These are phyloP conservation scores for Athetis lepigone DNA, from an alignment of 2,888 invertebrate species.

Conservation along the genomic window DNA sequence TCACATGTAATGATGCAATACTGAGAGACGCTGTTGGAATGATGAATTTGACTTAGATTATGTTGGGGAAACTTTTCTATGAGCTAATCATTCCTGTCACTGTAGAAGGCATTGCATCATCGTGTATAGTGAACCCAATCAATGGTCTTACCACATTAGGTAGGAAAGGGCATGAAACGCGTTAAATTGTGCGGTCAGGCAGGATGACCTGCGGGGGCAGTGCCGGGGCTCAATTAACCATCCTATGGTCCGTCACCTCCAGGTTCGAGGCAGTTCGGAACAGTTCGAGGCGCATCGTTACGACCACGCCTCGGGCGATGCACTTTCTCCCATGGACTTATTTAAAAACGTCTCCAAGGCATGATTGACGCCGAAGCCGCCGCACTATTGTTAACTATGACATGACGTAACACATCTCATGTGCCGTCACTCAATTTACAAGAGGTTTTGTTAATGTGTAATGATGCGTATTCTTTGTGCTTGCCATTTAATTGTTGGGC, in stretches of 20 bases:
- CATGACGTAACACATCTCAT: constrained; percentile 85
- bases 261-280: constrained; percentile 36
- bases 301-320: constrained; percentile 72
- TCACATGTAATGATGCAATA: constrained; percentile 42
- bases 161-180: constrained; percentile 53
- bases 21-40: constrained; percentile 4
- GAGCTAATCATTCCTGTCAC: constrained; percentile 61
- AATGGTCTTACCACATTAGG: constrained; percentile 64
- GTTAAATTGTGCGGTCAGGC: constrained; percentile 67
- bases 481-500: constrained; percentile 89
- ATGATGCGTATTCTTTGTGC: constrained; percentile 86
- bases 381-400: constrained; percentile 80
- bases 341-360: constrained; percentile 89
- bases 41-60: constrained; percentile 11
- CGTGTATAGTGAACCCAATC: constrained; percentile 67
- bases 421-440: constrained; percentile 87
- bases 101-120: constrained; percentile 47
- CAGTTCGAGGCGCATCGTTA: constrained; percentile 37
- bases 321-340: constrained; percentile 88
- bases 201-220: constrained; percentile 74
- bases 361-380: constrained; percentile 85
- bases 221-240: constrained; percentile 76
- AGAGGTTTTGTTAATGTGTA: constrained; percentile 87
- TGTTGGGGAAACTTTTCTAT: constrained; percentile 29
- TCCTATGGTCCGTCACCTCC: constrained; percentile 62